Conservation (phyloP, 2,888 invertebrate species). For the Ochropleura plecta region DNA sequence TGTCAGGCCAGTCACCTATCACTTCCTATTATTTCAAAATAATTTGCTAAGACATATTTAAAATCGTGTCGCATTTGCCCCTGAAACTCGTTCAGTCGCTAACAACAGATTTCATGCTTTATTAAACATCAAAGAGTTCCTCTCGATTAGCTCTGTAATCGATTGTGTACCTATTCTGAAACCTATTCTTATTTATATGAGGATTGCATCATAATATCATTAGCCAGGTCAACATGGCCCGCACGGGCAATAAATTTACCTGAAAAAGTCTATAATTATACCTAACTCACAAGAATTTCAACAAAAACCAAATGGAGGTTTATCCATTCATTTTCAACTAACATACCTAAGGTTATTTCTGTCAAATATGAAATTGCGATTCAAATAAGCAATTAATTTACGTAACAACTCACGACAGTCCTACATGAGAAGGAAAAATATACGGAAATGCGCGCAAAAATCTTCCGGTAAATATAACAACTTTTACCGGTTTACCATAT, state of each 20-base stretch:
- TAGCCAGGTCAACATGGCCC: constrained; percentile 15
- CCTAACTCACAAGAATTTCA: background rate
- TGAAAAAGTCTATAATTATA: background rate
- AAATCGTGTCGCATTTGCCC: constrained; percentile 69
- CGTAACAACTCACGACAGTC: background rate
- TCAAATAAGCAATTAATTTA: background rate
- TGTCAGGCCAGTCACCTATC: constrained; percentile 58
- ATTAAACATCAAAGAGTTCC: constrained; percentile 83
- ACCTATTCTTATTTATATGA: constrained; percentile 48
- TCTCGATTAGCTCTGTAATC: constrained; percentile 78
- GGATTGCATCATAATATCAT: constrained; percentile 35
- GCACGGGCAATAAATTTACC: constrained; percentile 10
- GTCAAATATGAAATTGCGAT: background rate
- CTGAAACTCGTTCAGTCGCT: constrained; percentile 79
- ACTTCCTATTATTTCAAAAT: constrained; percentile 64
- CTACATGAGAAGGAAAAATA: background rate
- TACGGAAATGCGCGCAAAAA: constrained; percentile 9
- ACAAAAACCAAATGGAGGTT: background rate
- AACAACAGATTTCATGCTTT: constrained; percentile 78
- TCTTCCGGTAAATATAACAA: constrained; percentile 23
- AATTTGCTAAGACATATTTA: constrained; percentile 43
- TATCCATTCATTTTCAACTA: constrained; percentile 9
- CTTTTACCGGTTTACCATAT: constrained; percentile 38
- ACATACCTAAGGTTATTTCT: constrained; percentile 2
- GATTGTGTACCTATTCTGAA: constrained; percentile 71